These are phyloP conservation scores for Toxotes lorentzi DNA, from an alignment of 2,797 vertebrate species.

Conservation along the genomic window DNA sequence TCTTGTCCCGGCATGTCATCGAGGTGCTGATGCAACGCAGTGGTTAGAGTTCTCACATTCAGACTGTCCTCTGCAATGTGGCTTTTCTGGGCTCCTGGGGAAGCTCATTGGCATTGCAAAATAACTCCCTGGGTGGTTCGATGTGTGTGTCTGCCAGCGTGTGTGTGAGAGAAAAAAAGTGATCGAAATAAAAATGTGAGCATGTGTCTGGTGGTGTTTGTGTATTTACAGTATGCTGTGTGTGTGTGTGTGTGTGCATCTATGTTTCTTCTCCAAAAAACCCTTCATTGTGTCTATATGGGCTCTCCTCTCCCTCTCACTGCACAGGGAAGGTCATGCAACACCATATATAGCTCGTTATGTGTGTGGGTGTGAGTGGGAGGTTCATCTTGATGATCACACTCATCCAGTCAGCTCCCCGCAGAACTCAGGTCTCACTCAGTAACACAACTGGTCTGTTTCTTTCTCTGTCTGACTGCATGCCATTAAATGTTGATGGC, in stretches of 20 bases:
- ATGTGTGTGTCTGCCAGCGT: background rate
- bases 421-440: background rate
- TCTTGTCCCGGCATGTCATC: slow-evolving; percentile 32
- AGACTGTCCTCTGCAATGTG: slow-evolving; percentile 38
- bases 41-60: slow-evolving; percentile 28
- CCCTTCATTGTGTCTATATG: slow-evolving; percentile 10
- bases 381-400: slow-evolving; percentile 14
- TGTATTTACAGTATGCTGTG: background rate
- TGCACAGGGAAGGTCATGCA: slow-evolving; percentile 25
- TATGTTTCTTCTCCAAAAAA: slow-evolving; percentile 13
- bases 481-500: background rate
- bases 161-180: background rate
- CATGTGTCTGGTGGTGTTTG: slow-evolving; percentile 18
- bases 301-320: slow-evolving; percentile 1
- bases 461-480: background rate
- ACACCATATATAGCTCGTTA: slow-evolving; percentile 2
- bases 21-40: slow-evolving; percentile 58
- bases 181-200: background rate
- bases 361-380: slow-evolving; percentile 38
- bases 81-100: slow-evolving; percentile 37
- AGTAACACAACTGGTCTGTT: background rate
- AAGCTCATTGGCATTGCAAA: slow-evolving; percentile 62
- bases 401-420: slow-evolving; percentile 25
- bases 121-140: background rate
- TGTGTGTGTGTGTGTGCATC: background rate